A percentile compares a stretch with the other conserved stretches of the same genome.
Conservation (phyloP, 2,888 invertebrate genomes). For the Elysia crispata region DNA sequence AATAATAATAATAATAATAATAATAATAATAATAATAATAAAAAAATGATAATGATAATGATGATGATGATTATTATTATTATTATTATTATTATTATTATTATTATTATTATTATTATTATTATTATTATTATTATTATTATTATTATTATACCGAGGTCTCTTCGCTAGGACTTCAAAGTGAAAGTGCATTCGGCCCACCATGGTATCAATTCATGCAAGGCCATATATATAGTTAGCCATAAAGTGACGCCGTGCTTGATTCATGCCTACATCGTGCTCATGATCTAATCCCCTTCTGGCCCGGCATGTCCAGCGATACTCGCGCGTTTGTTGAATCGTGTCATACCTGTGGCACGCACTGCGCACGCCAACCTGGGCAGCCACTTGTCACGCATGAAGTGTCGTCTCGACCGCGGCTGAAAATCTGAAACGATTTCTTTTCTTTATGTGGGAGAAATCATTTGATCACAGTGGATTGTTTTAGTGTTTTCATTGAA, state of each 20-base stretch:
- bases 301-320: conserved; percentile 53
- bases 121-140: no score
- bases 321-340: conserved; percentile 51
- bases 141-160: no score
- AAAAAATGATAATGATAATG: no score
- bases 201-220: conserved; percentile 40
- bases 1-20: conserved; percentile 11
- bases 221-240: no score
- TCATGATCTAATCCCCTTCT: conserved; percentile 44
- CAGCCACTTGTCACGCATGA: conserved; percentile 21
- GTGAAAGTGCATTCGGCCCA: conserved; percentile 41
- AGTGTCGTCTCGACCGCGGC: neutral
- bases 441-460: conserved; percentile 23
- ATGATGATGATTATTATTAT: no score
- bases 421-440: conserved; percentile 25
- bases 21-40: neutral
- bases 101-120: no score
- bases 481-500: conserved; percentile 35
- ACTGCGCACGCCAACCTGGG: conserved; percentile 37
- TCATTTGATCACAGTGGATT: conserved; percentile 35
- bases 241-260: no score
- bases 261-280: conserved; percentile 6
- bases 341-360: conserved; percentile 50
- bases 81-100: no score
- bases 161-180: conserved; percentile 17